Evolutionary conservation across 2,113 vertebrate genomes (phyloP).

Genomic region (Dendrocopos noguchii): DNA sequence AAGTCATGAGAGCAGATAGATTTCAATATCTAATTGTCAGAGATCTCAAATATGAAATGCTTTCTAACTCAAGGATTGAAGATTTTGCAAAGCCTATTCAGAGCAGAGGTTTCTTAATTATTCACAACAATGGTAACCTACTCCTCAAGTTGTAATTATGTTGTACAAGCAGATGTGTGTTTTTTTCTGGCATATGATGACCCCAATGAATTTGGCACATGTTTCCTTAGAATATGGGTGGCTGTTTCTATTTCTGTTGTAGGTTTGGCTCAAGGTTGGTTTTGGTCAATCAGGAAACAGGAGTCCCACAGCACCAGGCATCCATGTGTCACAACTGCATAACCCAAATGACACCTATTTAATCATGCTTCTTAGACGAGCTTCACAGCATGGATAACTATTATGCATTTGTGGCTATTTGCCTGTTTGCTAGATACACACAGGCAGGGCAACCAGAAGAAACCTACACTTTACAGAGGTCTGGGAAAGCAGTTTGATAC

Average conservation of each 20-base stretch:
- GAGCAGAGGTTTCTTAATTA: neutral
- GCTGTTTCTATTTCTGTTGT: neutral
- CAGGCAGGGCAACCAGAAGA: neutral
- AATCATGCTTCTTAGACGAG: neutral
- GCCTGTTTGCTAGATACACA: neutral
- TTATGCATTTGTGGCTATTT: neutral
- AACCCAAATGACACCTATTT: neutral
- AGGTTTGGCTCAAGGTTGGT: neutral
- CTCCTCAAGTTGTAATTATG: neutral
- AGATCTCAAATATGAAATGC: neutral
- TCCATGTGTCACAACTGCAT: neutral
- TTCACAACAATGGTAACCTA: neutral
- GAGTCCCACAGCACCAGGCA: neutral
- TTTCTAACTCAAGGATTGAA: neutral
- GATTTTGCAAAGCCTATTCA: neutral
- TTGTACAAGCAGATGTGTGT: neutral
- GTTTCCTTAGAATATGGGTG: neutral
- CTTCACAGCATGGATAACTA: neutral
- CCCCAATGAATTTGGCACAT: fast-evolving
- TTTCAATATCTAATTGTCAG: neutral
- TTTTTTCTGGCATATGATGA: neutral
- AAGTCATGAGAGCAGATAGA: neutral
- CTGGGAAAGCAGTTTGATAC: neutral
- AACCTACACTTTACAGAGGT: neutral
- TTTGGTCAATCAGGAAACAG: neutral